Percentiles rank a stretch among this genome's conserved stretches.
Evolutionary conservation across 2,888 invertebrate genomes (phyloP).

Genomic region (Augochlorella aurata): DNA sequence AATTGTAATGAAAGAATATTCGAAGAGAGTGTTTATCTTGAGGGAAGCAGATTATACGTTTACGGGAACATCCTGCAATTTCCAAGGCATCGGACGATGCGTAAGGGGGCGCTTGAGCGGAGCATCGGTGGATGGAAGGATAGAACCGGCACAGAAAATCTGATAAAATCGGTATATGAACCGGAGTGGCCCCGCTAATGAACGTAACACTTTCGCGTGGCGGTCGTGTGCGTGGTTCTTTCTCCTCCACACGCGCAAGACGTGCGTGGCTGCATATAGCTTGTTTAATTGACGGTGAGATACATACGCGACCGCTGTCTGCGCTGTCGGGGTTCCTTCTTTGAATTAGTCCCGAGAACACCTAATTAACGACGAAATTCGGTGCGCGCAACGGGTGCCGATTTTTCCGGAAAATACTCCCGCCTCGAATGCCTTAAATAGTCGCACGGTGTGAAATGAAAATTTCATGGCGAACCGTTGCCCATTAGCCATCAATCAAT

Average conservation of each 20-base stretch:
- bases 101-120: constrained; percentile 17
- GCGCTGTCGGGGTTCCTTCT: constrained; percentile 57
- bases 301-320: constrained; percentile 60
- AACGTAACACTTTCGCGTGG: constrained; percentile 75
- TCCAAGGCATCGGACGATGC: constrained; percentile 3
- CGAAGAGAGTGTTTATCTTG: not conserved
- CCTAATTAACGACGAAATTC: constrained; percentile 28
- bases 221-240: constrained; percentile 32
- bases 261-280: constrained; percentile 57
- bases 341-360: constrained; percentile 41
- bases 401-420: not conserved
- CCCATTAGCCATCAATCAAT: not conserved
- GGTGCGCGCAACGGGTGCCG: not conserved
- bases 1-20: not conserved
- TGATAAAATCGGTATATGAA: constrained; percentile 72
- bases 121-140: constrained; percentile 49
- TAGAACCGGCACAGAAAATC: constrained; percentile 65
- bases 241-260: constrained; percentile 41
- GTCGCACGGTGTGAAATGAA: not conserved
- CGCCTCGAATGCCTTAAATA: not conserved
- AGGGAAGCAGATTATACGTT: not conserved
- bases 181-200: constrained; percentile 69
- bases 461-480: not conserved
- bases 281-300: constrained; percentile 73
- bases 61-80: constrained; percentile 14